Evolutionary conservation across 1,140 invertebrate species (phyloP), one percentile per base, ranked within the genome.

Genomic region (Spodoptera frugiperda): DNA sequence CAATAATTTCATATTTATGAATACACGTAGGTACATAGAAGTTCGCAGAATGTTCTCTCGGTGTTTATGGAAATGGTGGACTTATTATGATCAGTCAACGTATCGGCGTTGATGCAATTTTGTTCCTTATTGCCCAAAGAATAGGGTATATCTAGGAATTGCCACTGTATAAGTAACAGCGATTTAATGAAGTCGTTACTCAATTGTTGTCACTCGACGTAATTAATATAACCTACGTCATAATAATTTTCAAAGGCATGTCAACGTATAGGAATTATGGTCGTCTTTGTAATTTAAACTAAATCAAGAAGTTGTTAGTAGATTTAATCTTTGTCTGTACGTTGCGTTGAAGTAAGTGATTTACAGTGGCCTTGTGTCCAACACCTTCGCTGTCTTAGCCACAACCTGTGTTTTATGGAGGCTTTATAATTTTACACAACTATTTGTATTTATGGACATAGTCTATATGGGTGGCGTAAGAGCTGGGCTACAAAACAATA

Each of bases 1-100:
- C n/a, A 49, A 65, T 65, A 65, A 65, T 25, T 48, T 21, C 17
- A 48, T 65, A 49, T 65, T 65, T 65, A 65, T 48, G 10, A 21
- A 46, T 48, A 15, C n/a, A 59, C 30, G n/a, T n/a, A n/a, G n/a
- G 25, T 59, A 30, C 30, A 6, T 21, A 65, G 61, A 65, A 21
- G 17, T 65, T n/a, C 9, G 44, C 44, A 48, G 61, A 49, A 65
- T 49, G 12, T 48, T 65, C 17, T 46, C n/a, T 46, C 17, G n/a
- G 1, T 44, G 39, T 48, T 65, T 46, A 65, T 48, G 44, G 44
- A 65, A 17, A n/a, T 61, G n/a, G 15, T 17, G 6, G 5, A 61
- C 14, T 59, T 15, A 61, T 61, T 61, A 59, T 55, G 14, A 10
- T 10, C n/a, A n/a, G n/a, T n/a, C n/a, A n/a, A n/a, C n/a, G n/a